Percentiles rank a stretch among this genome's conserved stretches.
These are phyloP conservation scores for Aphidoletes aphidimyza DNA, from an alignment of 2,888 invertebrate species.

Conservation along the genomic window DNA sequence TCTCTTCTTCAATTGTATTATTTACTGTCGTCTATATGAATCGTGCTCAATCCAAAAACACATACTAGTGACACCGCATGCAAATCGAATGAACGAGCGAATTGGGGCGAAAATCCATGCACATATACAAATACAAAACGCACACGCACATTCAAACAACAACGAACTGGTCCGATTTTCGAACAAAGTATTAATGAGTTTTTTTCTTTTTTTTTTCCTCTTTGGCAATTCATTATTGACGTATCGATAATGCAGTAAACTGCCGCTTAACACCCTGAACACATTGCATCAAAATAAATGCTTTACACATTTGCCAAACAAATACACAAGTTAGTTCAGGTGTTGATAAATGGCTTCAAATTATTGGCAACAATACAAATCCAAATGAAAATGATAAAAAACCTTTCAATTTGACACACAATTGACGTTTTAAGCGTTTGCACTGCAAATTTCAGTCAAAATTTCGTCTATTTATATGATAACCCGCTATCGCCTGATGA, in stretches of 20 bases:
- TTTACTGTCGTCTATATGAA: constrained; percentile 51
- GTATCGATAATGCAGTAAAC: constrained; percentile 21
- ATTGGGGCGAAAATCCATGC: constrained; percentile 39
- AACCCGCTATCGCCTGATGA: too few relatives aligned
- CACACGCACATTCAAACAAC: neutral
- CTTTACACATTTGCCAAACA: too few relatives aligned
- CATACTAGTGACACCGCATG: constrained; percentile 54
- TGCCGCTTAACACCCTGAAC: neutral
- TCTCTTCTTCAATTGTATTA: neutral
- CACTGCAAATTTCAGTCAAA: too few relatives aligned
- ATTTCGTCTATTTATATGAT: too few relatives aligned
- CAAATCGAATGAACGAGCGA: constrained; percentile 35
- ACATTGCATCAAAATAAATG: too few relatives aligned
- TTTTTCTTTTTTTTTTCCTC: too few relatives aligned
- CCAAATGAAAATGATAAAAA: too few relatives aligned
- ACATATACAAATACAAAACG: neutral
- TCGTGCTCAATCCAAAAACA: constrained; percentile 50
- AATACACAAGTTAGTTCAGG: too few relatives aligned
- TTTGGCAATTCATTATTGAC: neutral
- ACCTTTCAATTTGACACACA: too few relatives aligned
- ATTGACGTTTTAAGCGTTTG: too few relatives aligned
- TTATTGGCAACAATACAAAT: too few relatives aligned
- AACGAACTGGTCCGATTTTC: neutral
- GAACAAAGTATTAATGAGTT: neutral
- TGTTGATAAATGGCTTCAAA: too few relatives aligned